Evolutionary conservation across 2,888 invertebrate species (phyloP).

Genomic region (Cancer borealis): DNA sequence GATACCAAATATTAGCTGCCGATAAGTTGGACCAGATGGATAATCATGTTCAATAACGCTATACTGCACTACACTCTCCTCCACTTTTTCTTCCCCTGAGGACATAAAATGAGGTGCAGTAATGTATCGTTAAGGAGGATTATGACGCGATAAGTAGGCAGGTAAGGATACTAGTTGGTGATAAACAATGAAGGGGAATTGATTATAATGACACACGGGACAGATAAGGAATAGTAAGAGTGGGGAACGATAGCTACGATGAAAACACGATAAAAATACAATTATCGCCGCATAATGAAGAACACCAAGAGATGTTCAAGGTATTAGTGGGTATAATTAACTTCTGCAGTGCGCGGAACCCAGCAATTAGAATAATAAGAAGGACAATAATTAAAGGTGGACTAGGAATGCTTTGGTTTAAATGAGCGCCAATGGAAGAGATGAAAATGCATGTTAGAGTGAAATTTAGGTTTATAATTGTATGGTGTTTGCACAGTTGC

Average conservation of each 20-base stretch:
- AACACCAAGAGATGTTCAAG: background rate
- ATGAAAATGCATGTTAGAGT: background rate
- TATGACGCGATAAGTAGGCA: background rate
- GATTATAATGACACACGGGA: background rate
- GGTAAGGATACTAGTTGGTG: background rate
- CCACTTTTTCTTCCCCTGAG: background rate
- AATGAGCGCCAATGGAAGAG: background rate
- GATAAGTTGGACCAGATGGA: background rate
- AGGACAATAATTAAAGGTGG: background rate
- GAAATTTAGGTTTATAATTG: background rate
- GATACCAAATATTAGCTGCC: conserved; percentile 12
- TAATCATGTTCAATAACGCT: background rate
- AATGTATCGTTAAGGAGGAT: conserved; percentile 1
- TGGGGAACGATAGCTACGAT: background rate
- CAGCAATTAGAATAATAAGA: background rate
- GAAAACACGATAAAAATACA: background rate
- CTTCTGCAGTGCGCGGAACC: background rate
- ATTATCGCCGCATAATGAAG: background rate
- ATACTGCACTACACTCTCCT: background rate
- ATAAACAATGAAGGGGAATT: background rate
- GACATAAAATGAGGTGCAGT: background rate
- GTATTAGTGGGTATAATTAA: background rate
- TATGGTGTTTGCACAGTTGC: too few relatives aligned
- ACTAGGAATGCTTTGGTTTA: background rate
- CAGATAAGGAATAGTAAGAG: background rate